Conservation (phyloP, 2,888 invertebrate species). For the Coleophora flavipennella region DNA sequence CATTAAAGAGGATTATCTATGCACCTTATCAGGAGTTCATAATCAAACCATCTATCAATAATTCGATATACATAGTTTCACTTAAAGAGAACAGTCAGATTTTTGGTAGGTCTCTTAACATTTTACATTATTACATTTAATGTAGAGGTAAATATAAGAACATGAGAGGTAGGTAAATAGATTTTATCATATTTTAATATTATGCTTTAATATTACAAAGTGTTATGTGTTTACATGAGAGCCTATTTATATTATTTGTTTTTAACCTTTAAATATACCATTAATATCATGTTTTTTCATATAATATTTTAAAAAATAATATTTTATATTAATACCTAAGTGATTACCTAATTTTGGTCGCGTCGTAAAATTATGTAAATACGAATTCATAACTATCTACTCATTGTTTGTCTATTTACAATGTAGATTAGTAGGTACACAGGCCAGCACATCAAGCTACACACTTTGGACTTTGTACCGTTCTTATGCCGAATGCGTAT, state of each 20-base stretch:
- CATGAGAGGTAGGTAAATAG: constrained; percentile 54
- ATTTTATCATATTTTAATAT: constrained; percentile 35
- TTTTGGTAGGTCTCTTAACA: constrained; percentile 54
- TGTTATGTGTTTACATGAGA: too few relatives aligned
- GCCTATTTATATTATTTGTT: too few relatives aligned
- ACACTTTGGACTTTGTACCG: too few relatives aligned
- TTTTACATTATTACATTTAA: neutral
- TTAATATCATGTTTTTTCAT: too few relatives aligned
- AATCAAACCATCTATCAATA: constrained; percentile 26
- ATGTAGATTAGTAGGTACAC: too few relatives aligned
- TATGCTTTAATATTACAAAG: constrained; percentile 24
- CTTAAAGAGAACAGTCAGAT: constrained; percentile 38
- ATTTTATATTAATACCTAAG: neutral
- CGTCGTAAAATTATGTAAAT: neutral
- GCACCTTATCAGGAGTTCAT: constrained; percentile 1
- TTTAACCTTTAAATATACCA: too few relatives aligned
- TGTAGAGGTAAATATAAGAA: constrained; percentile 10
- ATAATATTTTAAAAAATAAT: too few relatives aligned
- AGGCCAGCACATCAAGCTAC: too few relatives aligned
- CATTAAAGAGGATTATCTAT: too few relatives aligned
- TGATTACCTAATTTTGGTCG: too few relatives aligned
- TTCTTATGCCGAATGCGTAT: too few relatives aligned
- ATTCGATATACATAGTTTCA: constrained; percentile 18
- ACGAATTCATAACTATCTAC: neutral
- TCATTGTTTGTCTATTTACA: neutral